Evolutionary conservation across 2,888 invertebrate species (phyloP), one percentile per base, ranked within the genome.

Genomic region (Dynastes maya): DNA sequence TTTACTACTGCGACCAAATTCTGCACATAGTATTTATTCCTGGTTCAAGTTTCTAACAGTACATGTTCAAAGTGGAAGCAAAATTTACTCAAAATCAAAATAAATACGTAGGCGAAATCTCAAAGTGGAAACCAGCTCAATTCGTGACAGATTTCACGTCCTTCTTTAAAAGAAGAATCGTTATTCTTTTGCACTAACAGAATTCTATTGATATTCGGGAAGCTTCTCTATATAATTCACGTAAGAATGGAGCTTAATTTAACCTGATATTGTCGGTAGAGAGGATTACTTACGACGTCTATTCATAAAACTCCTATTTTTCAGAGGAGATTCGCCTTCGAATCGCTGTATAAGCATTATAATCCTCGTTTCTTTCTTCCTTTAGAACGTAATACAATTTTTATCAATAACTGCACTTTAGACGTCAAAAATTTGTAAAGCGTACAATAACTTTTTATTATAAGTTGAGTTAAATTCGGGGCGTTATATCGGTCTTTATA

Each of bases 191-290:
- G 22, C 55, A 58, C 55, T 22, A 22, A 27, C 4, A 58, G 22
- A 58, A 58, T 58, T 58, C n/a, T 16, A 58, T 58, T 22, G 22
- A 16, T 64, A 64, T 64, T 64, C 64, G 45, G 27, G 45, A 67
- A 49, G 45, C 45, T 22, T 27, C 45, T 45, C 49, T 22, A 22
- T 58, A 45, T 49, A 49, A 67, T 67, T 67, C 67, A 11, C 45
- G 9, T 45, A 49, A 67, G 67, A 67, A 67, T 67, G 27, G 45
- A 67, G 22, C 49, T 49, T 45, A 67, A 67, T 67, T 67, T 67
- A 67, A 16, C 49, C 67, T 45, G 67, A 16, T 67, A 27, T 16
- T 49, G 45, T 67, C 27, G 63, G 63, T 27, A 32, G 63, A 63
- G 63, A 29, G 32, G 63, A 32, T 63, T 63, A 63, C 63, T 63